Evolutionary conservation across 2,888 invertebrate species (phyloP), one percentile per base, ranked within the genome.

Genomic region (Clivina fossor): DNA sequence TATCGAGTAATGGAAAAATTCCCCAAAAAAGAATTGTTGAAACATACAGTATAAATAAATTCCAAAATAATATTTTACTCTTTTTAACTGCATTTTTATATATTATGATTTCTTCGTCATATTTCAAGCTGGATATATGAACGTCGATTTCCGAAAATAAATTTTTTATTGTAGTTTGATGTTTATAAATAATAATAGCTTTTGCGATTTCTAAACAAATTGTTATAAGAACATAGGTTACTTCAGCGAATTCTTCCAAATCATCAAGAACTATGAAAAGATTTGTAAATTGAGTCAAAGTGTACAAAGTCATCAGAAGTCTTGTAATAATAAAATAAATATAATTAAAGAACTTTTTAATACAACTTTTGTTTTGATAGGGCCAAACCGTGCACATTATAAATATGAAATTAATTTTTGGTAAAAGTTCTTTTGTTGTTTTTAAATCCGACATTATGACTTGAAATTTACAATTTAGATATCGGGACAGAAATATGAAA

Each of bases 1-100:
- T 18, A 40, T 57, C 59, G 15, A 59, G 33, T 2, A 55, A 20
- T 1, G 57, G 54, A 41, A 59, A 55, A 13, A 54, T 4, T 38
- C 13, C 47, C 51, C 50, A 56, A 24, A 55, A 47, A 16, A 47
- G 1, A 4, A 40, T 24, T 5, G 46, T 38, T 3, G 20, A 15
- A 32, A 47, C 33, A 20, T 55, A 55, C 30, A 55, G 18, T n/a
- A 3, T 18, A 4, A 55, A 15, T n/a, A 47, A n/a, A 18, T 40
- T 5, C 28, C 46, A 33, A 54, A 32, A 54, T 9, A 54, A 1
- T 18, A 26, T 5, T n/a, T 33, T 44, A 4, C 11, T 46, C 16
- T 26, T 28, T 13, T 54, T 44, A 9, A 35, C 19, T 18, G 26
- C 20, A 4, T 24, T 18, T 8, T 26, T 13, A 24, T 48, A 41